phyloP scores from a whole-genome alignment of 2,113 vertebrate species.

The Barnardius zonarius region DNA sequence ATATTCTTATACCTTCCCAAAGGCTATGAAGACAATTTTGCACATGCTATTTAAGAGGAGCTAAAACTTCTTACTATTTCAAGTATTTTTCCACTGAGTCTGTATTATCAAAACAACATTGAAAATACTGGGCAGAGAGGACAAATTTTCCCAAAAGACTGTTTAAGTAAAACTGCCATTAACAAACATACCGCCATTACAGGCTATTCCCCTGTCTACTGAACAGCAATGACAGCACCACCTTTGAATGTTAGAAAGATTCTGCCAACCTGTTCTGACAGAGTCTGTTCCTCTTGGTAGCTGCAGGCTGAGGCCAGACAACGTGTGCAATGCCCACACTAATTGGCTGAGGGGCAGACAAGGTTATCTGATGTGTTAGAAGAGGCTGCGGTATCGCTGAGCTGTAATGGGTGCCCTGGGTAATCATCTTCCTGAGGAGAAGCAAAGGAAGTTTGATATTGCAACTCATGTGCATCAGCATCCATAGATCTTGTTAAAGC shows the following conservation, averaged over 20 bases:
- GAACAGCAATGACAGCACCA: not conserved
- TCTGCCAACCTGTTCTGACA: slow-evolving; percentile 89
- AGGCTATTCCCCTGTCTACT: not conserved
- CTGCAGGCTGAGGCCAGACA: slow-evolving; percentile 92
- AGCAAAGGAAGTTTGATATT: slow-evolving; percentile 8
- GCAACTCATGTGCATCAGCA: not conserved
- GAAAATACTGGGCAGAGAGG: slow-evolving; percentile 37
- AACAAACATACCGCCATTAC: not conserved
- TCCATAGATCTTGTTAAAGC: not conserved
- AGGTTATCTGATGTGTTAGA: slow-evolving; percentile 93
- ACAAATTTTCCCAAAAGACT: not conserved
- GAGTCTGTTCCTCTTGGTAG: slow-evolving; percentile 89
- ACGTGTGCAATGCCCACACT: slow-evolving; percentile 98
- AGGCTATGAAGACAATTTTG: not conserved
- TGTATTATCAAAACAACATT: slow-evolving; percentile 42
- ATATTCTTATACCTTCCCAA: not conserved
- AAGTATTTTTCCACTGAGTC: slow-evolving; percentile 37
- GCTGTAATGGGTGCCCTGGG: slow-evolving; percentile 92
- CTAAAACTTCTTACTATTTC: not conserved
- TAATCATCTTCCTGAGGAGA: slow-evolving; percentile 88
- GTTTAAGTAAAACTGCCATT: slow-evolving; percentile 25
- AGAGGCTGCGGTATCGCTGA: slow-evolving; percentile 92
- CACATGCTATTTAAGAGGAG: slow-evolving; percentile 29
- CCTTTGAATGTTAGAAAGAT: not conserved
- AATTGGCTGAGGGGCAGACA: slow-evolving; percentile 94